Base-by-base conservation (phyloP, 2,113 vertebrate genomes). In the Tapirus terrestris region DNA sequence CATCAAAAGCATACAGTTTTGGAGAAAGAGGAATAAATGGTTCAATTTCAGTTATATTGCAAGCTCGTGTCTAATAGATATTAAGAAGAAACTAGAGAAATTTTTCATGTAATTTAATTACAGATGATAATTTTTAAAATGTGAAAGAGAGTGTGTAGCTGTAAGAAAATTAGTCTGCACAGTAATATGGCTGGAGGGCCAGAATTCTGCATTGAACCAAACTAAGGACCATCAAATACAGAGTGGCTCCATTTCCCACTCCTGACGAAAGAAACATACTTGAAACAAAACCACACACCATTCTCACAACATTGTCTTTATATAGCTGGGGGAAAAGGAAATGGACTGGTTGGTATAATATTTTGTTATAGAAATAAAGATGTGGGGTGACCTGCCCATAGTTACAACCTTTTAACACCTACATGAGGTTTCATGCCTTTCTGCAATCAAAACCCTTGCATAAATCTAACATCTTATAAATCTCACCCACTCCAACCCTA, bases 361-460 rank as follows among this genome's bases (percentile, higher is more conserved):
- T 65, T 95, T 93, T 94, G 27, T 65, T 80, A 84, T 53, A 61
- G 51, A 85, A 88, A 89, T 76, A 82, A 95, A 83, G 31, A 56
- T 63, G 12, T 23, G 20, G 17, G 31, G 16, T 43, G 6, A 6
- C 67, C 65, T 81, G 14, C 10, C 7, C 10, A 53, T 1, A 45
- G 23, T 43, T 48, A 20, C 31, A 56, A 75, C 6, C 36, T 85
- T 88, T 92, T 68, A 77, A 96, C 27, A 85, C 8, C 25, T 61
- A 65, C 53, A 48, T 63, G 45, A 48, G 10, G 33, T 36, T 75
- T 70, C 43, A 63, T n/a, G 43, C 16, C 58, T 43, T 77, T 77
- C 29, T n/a, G 4, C 80, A 87, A 90, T 33, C 45, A 13, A 92
- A 79, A 92, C 17, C 5, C 36, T 89, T 72, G 4, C 25, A 60